Evolutionary conservation across 1,140 invertebrate species (phyloP), one percentile per base, ranked within the genome.

Genomic region (Thaumatotibia leucotreta): DNA sequence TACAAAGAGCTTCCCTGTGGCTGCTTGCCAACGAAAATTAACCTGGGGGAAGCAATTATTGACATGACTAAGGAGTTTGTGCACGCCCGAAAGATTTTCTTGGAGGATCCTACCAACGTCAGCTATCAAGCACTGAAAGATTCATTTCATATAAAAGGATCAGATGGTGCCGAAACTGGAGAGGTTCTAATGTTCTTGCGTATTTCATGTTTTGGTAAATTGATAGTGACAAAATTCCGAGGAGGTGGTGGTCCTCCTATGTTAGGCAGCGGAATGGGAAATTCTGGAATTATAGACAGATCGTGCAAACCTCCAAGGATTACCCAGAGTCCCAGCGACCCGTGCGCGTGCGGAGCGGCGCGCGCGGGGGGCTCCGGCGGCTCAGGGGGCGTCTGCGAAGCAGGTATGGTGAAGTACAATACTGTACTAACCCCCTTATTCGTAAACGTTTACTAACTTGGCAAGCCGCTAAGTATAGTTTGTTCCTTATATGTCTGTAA

Each of bases 171-270:
- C 67, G 91, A 80, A 70, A 82, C 72, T 78, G 94, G 70, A 87
- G 94, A 74, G 83, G 92, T 77, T 79, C 91, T 65, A 73, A 92
- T 73, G 88, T 94, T 66, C 93, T 92, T 85, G 78, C 81, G 94
- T 8, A 91, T 93, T 73, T 94, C 93, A 6, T 94, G 93, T 72
- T 94, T 95, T 68, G 94, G 94, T 10, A 92, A 93, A 72, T 85
- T 94, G 66, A 94, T 95, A 29, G 88, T 94, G 3, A 95, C 94
- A 1, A 92, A 93, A 72, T 95, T 95, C 75, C 93, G 94, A 84
- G 86, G 84, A 29, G 67, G 75, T 1, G 73, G 75, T 58, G 75
- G 70, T 9, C 70, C 79, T 17, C 74, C 79, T 11, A 80, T 66
- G 45, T 45, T 85, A 33, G 74, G 72, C 29, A 33, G 64, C 68